These are phyloP conservation scores for Leptopilina myrica DNA, from an alignment of 2,888 invertebrate species.

Conservation along the genomic window DNA sequence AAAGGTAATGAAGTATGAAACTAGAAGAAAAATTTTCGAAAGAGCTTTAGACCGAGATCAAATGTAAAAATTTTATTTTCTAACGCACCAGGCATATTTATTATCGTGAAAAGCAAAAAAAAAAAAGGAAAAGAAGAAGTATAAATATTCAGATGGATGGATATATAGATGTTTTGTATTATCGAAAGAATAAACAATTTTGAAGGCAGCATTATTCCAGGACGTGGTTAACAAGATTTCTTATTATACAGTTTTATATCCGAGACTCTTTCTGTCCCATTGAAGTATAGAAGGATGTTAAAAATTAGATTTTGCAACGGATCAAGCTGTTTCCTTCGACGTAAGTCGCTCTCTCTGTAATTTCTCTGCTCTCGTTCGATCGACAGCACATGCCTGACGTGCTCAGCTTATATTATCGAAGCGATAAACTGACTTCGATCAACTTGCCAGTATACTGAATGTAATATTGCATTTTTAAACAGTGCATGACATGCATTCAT, in stretches of 20 bases:
- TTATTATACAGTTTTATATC: background rate
- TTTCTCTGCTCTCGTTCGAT: constrained; percentile 5
- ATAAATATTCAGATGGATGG: background rate
- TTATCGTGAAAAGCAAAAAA: too few relatives aligned
- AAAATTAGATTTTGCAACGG: constrained; percentile 35
- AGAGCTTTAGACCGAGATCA: too few relatives aligned
- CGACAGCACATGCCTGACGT: constrained; percentile 23
- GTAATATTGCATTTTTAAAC: constrained; percentile 23
- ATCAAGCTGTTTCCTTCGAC: constrained; percentile 31
- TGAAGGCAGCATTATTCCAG: constrained; percentile 1
- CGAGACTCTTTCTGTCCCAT: background rate
- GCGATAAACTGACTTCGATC: constrained; percentile 18
- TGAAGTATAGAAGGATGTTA: constrained; percentile 22
- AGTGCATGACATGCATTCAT: constrained; percentile 7
- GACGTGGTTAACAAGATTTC: constrained; percentile 8
- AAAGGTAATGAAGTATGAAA: too few relatives aligned
- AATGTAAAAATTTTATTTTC: too few relatives aligned
- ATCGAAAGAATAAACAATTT: constrained; percentile 8
- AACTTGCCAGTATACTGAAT: constrained; percentile 12
- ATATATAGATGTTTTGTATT: background rate
- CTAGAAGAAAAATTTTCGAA: too few relatives aligned
- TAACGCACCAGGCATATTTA: too few relatives aligned
- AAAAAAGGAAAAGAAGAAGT: background rate
- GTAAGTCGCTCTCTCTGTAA: constrained; percentile 25
- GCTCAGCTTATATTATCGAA: constrained; percentile 22